A percentile compares a stretch with the other conserved stretches of the same genome.
Evolutionary conservation across 2,797 vertebrate species (phyloP).

Genomic region (Otus scops): DNA sequence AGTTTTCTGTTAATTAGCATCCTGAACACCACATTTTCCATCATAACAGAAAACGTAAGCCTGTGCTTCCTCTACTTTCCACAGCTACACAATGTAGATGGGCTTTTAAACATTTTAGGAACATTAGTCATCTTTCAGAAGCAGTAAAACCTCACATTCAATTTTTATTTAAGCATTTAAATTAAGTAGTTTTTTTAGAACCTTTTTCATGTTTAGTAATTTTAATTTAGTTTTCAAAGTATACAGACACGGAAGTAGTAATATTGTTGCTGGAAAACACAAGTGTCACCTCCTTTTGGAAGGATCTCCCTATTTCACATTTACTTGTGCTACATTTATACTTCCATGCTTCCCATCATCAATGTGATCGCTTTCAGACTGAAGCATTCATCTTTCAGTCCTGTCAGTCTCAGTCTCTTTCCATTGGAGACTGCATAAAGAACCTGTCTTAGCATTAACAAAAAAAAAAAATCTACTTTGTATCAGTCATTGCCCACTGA

Average conservation of each 20-base stretch:
- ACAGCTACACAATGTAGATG: background rate
- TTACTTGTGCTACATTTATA: background rate
- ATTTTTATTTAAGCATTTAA: background rate
- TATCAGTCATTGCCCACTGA: background rate
- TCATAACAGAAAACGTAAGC: background rate
- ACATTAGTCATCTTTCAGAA: background rate
- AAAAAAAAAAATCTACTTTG: background rate
- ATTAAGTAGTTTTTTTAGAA: background rate
- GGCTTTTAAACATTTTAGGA: background rate
- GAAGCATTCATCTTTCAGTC: background rate
- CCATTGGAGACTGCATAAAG: background rate
- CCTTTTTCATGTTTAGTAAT: background rate
- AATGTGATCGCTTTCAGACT: background rate
- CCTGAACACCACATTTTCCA: background rate
- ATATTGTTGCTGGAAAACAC: background rate
- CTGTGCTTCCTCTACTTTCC: background rate
- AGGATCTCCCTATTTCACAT: background rate
- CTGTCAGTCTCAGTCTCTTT: background rate
- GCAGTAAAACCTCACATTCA: background rate
- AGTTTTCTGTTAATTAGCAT: background rate
- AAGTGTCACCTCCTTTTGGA: background rate
- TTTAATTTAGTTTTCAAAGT: background rate
- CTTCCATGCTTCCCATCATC: background rate
- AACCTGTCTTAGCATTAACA: background rate
- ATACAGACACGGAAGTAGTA: background rate